Evolutionary conservation across 2,888 invertebrate genomes (phyloP), one percentile per base, ranked within the genome.

Genomic region (Monopis laevigella): DNA sequence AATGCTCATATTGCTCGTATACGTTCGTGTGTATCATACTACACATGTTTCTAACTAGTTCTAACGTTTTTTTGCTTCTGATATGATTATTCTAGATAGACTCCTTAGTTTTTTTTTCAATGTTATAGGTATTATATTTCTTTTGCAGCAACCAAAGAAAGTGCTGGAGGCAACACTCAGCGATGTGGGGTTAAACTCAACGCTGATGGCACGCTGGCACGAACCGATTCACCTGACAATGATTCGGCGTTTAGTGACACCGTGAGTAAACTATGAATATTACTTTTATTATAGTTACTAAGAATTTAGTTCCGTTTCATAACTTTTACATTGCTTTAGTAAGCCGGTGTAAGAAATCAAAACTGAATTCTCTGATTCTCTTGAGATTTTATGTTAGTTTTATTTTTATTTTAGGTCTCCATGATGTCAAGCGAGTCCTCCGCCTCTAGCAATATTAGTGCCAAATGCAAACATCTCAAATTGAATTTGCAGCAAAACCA

Each of bases 231-330:
- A 41, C 97, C 97, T 0, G 98, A 98, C 73, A 97, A 96, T 73
- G 98, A 98, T 77, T 97, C 97, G 8, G 98, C 98, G 11, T 98
- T 97, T 71, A 97, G 97, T 57, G 98, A 98, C 74, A 96, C 95
- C 47, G 95, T 96, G 44, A 95, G 95, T 24, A 24, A 24, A 24
- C 24, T 24, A 24, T 8, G 24, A 24, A 8, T 24, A 24, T 7
- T 7, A 24, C 5, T 24, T 7, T 24, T 24, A 24, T 11, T n/a
- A 27, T 11, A n/a, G 11, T 27, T 27, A 6, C 11, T n/a, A 6
- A n/a, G 11, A 27, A n/a, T 27, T 6, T 27, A 27, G 11, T 3
- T n/a, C 11, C 2, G 3, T n/a, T 27, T 27, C 11, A 27, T n/a
- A n/a, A 27, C 10, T 24, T 24, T 24, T 24, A 24, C 8, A 24